Conservation (phyloP, 53 echinoderm and acorn worm genomes). For the Mesocentrotus franciscanus region DNA sequence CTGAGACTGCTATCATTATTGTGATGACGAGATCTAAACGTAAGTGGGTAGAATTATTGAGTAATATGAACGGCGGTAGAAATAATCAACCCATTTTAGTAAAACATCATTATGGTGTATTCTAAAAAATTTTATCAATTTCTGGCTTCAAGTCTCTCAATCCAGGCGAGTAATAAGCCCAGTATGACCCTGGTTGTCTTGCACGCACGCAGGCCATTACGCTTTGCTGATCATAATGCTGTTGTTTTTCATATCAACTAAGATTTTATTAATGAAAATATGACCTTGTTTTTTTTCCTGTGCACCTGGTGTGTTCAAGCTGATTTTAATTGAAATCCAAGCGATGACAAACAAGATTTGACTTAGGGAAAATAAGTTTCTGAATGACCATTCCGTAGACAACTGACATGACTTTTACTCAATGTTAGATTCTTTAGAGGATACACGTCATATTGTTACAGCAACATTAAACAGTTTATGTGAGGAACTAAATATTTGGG, state of each 20-base stretch:
- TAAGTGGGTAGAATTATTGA: neutral
- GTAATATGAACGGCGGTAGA: neutral
- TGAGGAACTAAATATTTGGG: too few species aligned
- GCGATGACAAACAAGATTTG: neutral
- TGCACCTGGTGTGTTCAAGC: neutral
- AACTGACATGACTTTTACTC: too few species aligned
- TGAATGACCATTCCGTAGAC: too few species aligned
- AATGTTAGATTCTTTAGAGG: too few species aligned
- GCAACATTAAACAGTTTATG: too few species aligned
- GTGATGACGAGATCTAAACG: neutral
- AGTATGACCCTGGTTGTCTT: neutral
- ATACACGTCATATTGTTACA: too few species aligned
- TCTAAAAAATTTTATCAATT: neutral
- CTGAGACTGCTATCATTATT: neutral
- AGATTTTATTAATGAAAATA: constrained; percentile 29
- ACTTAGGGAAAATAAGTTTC: neutral
- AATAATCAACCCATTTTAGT: neutral
- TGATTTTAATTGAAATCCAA: neutral
- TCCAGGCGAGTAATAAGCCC: neutral
- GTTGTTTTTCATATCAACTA: constrained; percentile 4
- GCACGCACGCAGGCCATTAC: neutral
- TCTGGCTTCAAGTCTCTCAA: neutral
- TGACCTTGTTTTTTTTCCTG: neutral
- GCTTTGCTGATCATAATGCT: neutral
- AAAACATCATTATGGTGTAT: neutral